Evolutionary conservation across 1,140 invertebrate genomes (phyloP).

Genomic region (Myzus persicae): DNA sequence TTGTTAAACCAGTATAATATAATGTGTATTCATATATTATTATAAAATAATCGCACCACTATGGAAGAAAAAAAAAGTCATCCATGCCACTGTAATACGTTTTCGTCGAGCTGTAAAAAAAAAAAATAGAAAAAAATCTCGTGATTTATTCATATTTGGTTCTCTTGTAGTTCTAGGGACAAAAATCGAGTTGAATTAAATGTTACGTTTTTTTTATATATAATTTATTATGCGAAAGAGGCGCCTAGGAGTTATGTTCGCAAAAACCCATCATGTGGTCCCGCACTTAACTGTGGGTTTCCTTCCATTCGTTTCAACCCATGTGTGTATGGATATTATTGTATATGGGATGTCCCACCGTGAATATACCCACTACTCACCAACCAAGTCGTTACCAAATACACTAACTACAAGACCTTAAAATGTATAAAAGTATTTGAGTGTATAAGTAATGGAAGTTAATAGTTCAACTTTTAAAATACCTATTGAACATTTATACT

Average conservation of each 20-base stretch:
- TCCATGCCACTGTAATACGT: not conserved
- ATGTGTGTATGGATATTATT: not conserved
- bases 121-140: not conserved
- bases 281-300: not conserved
- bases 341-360: not conserved
- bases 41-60: not conserved
- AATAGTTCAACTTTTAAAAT: not conserved
- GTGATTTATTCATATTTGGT: not conserved
- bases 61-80: not conserved
- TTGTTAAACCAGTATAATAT: not conserved
- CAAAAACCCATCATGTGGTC: not conserved
- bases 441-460: not conserved
- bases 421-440: not conserved
- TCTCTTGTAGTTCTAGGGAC: not conserved
- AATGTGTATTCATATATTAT: not conserved
- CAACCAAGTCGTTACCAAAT: not conserved
- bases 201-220: conserved; percentile 6
- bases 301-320: not conserved
- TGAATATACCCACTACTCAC: not conserved
- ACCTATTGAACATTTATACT: not conserved
- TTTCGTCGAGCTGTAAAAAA: not conserved
- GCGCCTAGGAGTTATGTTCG: not conserved
- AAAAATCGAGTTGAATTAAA: not conserved
- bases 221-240: not conserved
- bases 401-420: no score